Conservation (phyloP, 1,140 invertebrate species). For the Cydia splendana region DNA sequence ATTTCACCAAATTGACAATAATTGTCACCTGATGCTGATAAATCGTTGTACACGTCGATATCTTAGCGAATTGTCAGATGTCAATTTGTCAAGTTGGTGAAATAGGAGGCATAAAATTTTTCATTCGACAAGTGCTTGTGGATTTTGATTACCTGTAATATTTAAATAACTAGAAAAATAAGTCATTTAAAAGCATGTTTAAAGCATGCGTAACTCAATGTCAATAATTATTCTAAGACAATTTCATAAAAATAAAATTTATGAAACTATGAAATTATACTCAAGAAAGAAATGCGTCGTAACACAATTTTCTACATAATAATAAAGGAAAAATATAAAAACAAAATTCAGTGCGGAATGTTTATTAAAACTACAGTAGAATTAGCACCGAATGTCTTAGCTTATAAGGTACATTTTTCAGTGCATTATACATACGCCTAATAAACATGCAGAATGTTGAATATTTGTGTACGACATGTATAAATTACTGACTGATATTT, state of each 20-base stretch:
- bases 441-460: neutral
- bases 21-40: neutral
- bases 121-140: no score
- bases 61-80: neutral
- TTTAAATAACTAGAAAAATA: no score
- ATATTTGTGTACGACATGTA: slow-evolving; percentile 1
- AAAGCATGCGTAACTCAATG: no score
- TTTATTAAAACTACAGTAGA: slow-evolving; percentile 43
- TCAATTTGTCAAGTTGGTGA: neutral
- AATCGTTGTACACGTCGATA: neutral
- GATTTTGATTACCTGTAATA: no score
- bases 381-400: slow-evolving; percentile 41
- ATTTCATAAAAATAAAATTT: no score
- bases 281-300: no score
- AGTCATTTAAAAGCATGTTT: no score
- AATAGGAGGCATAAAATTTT: neutral
- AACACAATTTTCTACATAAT: slow-evolving; percentile 17
- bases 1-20: neutral
- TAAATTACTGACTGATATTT: neutral
- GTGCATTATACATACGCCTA: neutral
- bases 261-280: neutral
- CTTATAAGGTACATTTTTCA: slow-evolving; percentile 33
- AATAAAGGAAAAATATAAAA: slow-evolving; percentile 38
- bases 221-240: no score
- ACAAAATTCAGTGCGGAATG: slow-evolving; percentile 44